A percentile compares a stretch with the other conserved stretches of the same genome.
Evolutionary conservation across 2,797 vertebrate genomes (phyloP).

Genomic region (Bradypodion ventrale): DNA sequence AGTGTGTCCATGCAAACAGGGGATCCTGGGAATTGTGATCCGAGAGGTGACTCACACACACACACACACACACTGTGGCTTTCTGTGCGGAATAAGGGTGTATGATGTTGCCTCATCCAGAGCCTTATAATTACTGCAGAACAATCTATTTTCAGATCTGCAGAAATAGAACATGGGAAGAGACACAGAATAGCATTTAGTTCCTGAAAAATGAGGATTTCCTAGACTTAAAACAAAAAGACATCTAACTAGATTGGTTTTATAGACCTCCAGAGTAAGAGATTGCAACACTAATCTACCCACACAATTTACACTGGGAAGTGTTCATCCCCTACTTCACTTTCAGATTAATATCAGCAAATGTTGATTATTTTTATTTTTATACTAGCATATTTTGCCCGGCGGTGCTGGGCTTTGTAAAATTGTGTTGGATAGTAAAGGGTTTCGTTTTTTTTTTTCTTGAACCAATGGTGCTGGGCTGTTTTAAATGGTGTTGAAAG

Average conservation of each 20-base stretch:
- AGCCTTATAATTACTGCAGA: background rate
- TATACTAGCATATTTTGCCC: background rate
- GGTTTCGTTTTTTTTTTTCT: no score
- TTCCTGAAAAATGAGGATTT: background rate
- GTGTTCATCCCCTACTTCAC: background rate
- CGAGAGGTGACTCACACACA: no score
- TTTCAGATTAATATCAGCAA: background rate
- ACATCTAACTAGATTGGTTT: background rate
- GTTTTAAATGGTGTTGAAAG: no score
- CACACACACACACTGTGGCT: no score
- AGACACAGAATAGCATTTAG: background rate
- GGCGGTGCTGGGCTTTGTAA: no score
- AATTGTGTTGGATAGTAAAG: no score
- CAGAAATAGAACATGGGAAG: background rate
- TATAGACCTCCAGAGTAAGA: background rate
- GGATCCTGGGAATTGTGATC: background rate
- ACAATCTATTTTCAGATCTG: background rate
- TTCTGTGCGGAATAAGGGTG: background rate
- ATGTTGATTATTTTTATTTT: background rate
- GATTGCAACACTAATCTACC: background rate
- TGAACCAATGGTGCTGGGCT: no score
- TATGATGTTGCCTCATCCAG: background rate
- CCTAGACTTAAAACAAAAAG: background rate
- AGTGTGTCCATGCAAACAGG: background rate
- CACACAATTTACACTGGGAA: background rate